phyloP scores from a whole-genome alignment of 2,888 invertebrate genomes.

The Oligia fasciuncula region DNA sequence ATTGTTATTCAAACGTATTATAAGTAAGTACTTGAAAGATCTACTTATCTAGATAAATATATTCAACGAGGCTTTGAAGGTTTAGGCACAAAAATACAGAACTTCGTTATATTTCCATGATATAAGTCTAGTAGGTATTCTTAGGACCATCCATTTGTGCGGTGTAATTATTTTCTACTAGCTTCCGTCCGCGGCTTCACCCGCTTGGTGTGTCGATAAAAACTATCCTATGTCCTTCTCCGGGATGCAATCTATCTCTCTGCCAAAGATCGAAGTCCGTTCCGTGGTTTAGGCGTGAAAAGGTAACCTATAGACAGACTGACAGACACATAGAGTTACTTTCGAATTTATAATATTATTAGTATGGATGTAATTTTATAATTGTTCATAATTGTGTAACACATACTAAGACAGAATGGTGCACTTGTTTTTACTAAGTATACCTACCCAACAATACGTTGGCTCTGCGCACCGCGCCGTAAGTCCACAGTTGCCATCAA shows the following conservation, averaged over 20 bases:
- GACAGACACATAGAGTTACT: too few relatives aligned
- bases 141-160: too few relatives aligned
- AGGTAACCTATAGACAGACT: too few relatives aligned
- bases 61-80: slow-evolving; percentile 12
- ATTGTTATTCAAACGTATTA: slow-evolving; percentile 9
- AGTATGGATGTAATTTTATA: background rate
- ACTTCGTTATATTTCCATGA: background rate
- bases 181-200: too few relatives aligned
- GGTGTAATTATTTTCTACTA: background rate
- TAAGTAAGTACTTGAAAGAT: slow-evolving; percentile 2
- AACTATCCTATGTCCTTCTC: too few relatives aligned
- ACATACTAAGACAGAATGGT: background rate
- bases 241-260: too few relatives aligned
- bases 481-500: too few relatives aligned
- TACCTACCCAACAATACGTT: too few relatives aligned
- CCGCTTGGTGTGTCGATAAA: too few relatives aligned
- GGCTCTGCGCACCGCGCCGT: background rate
- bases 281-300: too few relatives aligned
- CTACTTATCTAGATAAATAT: slow-evolving; percentile 4
- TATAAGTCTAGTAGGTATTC: background rate
- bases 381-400: background rate
- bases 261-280: too few relatives aligned
- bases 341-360: too few relatives aligned
- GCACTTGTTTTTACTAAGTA: background rate
- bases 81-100: background rate